Evolutionary conservation across 2,888 invertebrate species (phyloP), one percentile per base, ranked within the genome.

Genomic region (Drosophila ezoana): DNA sequence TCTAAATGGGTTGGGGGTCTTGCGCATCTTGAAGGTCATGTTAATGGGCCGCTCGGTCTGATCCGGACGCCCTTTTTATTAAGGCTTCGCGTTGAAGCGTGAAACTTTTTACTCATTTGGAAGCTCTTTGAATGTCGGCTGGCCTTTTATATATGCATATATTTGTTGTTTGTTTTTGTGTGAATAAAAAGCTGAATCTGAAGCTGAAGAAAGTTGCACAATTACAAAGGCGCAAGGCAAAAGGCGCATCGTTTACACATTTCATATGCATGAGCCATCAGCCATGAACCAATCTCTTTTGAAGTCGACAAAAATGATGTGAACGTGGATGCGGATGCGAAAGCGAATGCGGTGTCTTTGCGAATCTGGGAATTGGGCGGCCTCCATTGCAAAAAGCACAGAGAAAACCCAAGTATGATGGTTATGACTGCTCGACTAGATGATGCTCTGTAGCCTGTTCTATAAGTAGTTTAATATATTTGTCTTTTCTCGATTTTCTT

Each of bases 131-230:
- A 63, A 56, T 69, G 44, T 38, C 51, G 38, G 48, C 58, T 51
- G 56, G 49, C 57, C 51, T 61, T 67, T 62, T 53, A 43, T 52
- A 44, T 32, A 20, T n/a, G n/a, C n/a, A n/a, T 14, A 10, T 2
- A 18, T 4, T 4, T 32, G 13, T 37, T 52, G n/a, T n/a, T 44
- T 14, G 35, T 58, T 47, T 70, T 28, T 54, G 57, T 57, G 18
- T 20, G 35, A 43, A n/a, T 38, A 13, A 5, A 45, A 32, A 16
- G 40, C n/a, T 32, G 20, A 33, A 32, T 35, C 66, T 35, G 53
- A 67, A 56, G 38, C 65, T 53, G 72, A 71, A 67, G 84, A 84
- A 81, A 81, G 87, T 72, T 87, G 84, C 87, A 87, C 85, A 89
- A 89, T 73, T 76, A 87, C 86, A 84, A 84, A 89, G 71, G 65